These are phyloP conservation scores for Sander vitreus DNA, from an alignment of 2,113 vertebrate species.

Conservation along the genomic window DNA sequence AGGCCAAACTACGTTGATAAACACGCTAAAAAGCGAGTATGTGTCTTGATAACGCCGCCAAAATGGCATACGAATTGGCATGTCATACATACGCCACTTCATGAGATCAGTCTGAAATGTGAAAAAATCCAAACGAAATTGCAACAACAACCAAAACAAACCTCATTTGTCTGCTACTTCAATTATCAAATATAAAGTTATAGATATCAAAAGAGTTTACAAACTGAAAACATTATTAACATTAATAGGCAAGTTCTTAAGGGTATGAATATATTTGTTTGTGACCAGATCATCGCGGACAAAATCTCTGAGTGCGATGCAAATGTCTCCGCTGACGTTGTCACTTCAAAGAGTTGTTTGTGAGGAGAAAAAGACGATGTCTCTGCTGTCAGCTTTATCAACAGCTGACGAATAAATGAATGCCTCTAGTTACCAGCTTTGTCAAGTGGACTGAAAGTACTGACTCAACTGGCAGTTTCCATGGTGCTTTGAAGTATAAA, in stretches of 20 bases:
- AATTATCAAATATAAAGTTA: neutral
- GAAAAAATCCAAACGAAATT: neutral
- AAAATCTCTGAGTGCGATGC: neutral
- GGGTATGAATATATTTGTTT: too few relatives aligned
- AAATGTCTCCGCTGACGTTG: neutral
- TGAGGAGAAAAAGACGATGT: neutral
- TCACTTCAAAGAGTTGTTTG: conserved; percentile 2
- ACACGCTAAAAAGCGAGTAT: too few relatives aligned
- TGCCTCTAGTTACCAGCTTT: conserved; percentile 32
- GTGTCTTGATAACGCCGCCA: too few relatives aligned
- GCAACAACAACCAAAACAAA: neutral
- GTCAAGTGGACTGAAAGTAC: conserved; percentile 28
- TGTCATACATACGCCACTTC: too few relatives aligned
- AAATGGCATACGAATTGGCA: too few relatives aligned
- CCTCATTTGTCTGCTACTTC: neutral
- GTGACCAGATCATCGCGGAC: too few relatives aligned
- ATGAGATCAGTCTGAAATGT: too few relatives aligned
- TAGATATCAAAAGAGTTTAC: neutral
- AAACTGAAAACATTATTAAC: neutral
- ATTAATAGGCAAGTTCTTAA: neutral
- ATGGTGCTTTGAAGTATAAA: conserved; percentile 15
- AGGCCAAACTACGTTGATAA: too few relatives aligned
- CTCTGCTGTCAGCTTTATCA: conserved; percentile 40
- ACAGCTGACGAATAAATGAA: conserved; percentile 48
- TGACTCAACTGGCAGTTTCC: conserved; percentile 29